phyloP scores from a whole-genome alignment of 2,113 vertebrate species.

The Eulemur macaco region DNA sequence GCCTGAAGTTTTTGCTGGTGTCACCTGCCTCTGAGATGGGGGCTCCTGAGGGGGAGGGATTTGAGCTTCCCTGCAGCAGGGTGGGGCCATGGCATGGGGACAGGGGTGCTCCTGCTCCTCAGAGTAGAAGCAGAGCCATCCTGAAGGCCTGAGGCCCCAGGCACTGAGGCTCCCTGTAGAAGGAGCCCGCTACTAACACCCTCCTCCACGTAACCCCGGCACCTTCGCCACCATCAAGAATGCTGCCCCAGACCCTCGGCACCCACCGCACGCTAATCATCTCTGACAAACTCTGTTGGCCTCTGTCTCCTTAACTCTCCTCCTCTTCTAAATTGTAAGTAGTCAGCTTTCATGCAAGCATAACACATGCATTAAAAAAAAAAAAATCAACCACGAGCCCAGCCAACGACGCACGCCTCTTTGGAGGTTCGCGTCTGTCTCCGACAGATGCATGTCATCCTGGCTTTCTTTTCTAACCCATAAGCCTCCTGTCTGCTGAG shows the following conservation, averaged over 20 bases:
- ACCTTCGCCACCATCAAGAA: constrained; percentile 40
- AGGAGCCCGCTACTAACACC: constrained; percentile 58
- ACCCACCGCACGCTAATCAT: constrained; percentile 77
- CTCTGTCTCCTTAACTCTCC: constrained; percentile 81
- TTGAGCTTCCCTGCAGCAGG: background rate
- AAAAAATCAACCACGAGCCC: constrained; percentile 32
- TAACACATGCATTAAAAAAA: constrained; percentile 69
- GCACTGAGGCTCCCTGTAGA: background rate
- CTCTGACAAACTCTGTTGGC: constrained; percentile 73
- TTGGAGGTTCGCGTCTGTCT: constrained; percentile 41
- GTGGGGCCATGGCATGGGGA: accelerated
- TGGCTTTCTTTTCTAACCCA: constrained; percentile 82
- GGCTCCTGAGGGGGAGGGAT: background rate
- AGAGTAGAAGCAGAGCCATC: background rate
- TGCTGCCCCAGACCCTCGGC: constrained; percentile 74
- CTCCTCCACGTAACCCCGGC: constrained; percentile 62
- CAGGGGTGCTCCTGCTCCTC: background rate
- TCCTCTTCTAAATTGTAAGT: constrained; percentile 85
- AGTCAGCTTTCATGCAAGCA: constrained; percentile 63
- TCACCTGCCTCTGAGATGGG: background rate
- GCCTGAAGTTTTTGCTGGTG: too few relatives aligned
- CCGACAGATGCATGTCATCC: constrained; percentile 58
- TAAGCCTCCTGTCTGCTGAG: constrained; percentile 95
- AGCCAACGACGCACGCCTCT: background rate
- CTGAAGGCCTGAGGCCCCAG: constrained; percentile 2